Percentiles rank a stretch among this genome's conserved stretches.
Conservation (phyloP, 2,113 vertebrate genomes). For the Danio rerio region DNA sequence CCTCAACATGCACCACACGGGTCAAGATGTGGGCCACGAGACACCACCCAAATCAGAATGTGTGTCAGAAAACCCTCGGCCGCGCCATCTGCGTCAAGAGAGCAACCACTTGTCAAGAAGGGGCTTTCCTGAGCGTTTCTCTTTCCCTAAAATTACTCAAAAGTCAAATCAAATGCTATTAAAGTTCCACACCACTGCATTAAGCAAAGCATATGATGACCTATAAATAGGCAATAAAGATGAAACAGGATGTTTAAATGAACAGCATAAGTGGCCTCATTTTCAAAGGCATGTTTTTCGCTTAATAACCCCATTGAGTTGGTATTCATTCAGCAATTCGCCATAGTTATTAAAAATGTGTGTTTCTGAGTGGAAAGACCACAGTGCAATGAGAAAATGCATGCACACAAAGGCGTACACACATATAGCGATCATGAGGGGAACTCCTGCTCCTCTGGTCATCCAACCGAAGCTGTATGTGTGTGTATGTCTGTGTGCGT, state of each 20-base stretch:
- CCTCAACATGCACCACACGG: conserved; percentile 44
- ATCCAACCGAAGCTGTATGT: conserved; percentile 41
- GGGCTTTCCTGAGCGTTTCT: conserved; percentile 71
- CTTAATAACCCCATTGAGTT: not conserved
- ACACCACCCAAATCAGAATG: conserved; percentile 66
- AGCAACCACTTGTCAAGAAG: conserved; percentile 61
- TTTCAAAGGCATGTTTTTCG: not conserved
- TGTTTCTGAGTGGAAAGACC: not conserved
- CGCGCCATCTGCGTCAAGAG: conserved; percentile 64
- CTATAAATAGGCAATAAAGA: not conserved
- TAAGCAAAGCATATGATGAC: not conserved
- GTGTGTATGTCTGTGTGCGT: not conserved
- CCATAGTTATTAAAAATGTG: conserved; percentile 1
- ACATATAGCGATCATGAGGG: conserved; percentile 39
- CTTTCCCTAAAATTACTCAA: conserved; percentile 57
- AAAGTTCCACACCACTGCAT: not conserved
- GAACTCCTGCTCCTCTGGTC: conserved; percentile 38
- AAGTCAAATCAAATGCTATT: conserved; percentile 15
- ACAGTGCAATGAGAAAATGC: not conserved
- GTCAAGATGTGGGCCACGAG: conserved; percentile 55
- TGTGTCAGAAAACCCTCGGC: conserved; percentile 63
- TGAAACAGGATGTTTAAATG: not conserved
- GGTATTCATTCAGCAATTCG: conserved; percentile 2
- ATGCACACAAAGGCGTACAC: conserved; percentile 6
- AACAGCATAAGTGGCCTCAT: not conserved